Conservation (phyloP, 2,797 vertebrate species). For the Sebastes trivittatus region DNA sequence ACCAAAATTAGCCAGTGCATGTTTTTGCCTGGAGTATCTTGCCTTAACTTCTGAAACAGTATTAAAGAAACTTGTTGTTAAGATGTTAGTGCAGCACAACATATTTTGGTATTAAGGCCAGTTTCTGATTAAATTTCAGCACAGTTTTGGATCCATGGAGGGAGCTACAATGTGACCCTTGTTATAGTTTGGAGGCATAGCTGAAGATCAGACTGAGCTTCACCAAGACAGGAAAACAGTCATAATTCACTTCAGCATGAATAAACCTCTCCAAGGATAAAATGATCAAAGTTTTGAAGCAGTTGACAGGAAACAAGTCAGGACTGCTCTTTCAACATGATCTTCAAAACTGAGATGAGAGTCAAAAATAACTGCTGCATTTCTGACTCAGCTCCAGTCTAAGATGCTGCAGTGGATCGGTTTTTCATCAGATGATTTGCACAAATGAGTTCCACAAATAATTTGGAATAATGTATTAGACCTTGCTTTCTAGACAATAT, state of each 20-base stretch:
- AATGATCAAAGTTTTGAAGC: conserved; percentile 23
- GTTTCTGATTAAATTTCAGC: not conserved
- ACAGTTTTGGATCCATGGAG: not conserved
- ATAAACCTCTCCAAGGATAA: not conserved
- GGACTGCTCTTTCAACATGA: not conserved
- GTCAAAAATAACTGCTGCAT: conserved; percentile 45
- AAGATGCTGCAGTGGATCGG: not conserved
- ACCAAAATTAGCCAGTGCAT: no score
- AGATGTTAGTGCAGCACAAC: not conserved
- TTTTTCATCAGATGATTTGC: not conserved
- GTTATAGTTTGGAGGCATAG: not conserved
- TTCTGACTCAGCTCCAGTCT: not conserved
- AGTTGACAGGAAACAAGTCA: conserved; percentile 18
- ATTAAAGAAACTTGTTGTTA: not conserved
- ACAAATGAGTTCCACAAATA: not conserved
- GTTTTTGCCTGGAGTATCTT: no score
- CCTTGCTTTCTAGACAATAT: not conserved
- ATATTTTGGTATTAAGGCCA: not conserved
- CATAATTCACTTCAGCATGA: conserved; percentile 3
- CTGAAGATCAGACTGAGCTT: conserved; percentile 3
- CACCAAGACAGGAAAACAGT: not conserved
- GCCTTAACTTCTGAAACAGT: not conserved
- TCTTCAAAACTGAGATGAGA: conserved; percentile 29
- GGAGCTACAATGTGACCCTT: not conserved
- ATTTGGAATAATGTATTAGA: not conserved